Conservation (phyloP, 2,113 vertebrate genomes). For the Rhombomys opimus region DNA sequence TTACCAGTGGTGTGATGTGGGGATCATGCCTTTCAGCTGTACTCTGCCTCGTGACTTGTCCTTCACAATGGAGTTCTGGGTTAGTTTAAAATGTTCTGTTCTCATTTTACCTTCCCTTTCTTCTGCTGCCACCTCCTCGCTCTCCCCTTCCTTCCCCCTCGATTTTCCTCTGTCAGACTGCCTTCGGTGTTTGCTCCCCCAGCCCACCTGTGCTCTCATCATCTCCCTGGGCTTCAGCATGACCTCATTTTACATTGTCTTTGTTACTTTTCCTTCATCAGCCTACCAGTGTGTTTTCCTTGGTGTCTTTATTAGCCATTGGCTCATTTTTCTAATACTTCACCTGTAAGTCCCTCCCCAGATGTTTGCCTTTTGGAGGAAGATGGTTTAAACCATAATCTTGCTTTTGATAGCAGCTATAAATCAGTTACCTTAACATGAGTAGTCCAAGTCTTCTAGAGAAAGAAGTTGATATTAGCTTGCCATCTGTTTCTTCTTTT, state of each 20-base stretch:
- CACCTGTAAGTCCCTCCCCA: neutral
- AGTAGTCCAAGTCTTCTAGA: slow-evolving; percentile 37
- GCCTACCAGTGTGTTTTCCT: neutral
- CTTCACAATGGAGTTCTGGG: slow-evolving; percentile 79
- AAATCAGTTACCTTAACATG: slow-evolving; percentile 57
- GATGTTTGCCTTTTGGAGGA: slow-evolving; percentile 43
- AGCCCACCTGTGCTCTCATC: slow-evolving; percentile 68
- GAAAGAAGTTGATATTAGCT: neutral
- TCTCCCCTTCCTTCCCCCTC: slow-evolving; percentile 67
- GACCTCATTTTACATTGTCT: slow-evolving; percentile 68
- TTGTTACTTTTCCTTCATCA: slow-evolving; percentile 46
- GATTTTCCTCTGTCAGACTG: slow-evolving; percentile 75
- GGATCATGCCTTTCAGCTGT: slow-evolving; percentile 72
- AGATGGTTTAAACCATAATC: neutral
- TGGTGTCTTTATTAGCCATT: slow-evolving; percentile 1
- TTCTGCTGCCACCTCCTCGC: slow-evolving; percentile 69
- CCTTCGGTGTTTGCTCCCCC: slow-evolving; percentile 71
- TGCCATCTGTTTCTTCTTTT: neutral
- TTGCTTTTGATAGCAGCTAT: slow-evolving; percentile 69
- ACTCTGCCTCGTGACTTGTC: slow-evolving; percentile 82
- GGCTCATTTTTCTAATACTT: slow-evolving; percentile 3
- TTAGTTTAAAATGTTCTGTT: slow-evolving; percentile 78
- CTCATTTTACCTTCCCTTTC: slow-evolving; percentile 72
- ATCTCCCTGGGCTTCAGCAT: slow-evolving; percentile 51
- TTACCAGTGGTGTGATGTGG: slow-evolving; percentile 72